Evolutionary conservation across 2,888 invertebrate species (phyloP), one percentile per base, ranked within the genome.

Genomic region (Hirtodrosophila cameraria): DNA sequence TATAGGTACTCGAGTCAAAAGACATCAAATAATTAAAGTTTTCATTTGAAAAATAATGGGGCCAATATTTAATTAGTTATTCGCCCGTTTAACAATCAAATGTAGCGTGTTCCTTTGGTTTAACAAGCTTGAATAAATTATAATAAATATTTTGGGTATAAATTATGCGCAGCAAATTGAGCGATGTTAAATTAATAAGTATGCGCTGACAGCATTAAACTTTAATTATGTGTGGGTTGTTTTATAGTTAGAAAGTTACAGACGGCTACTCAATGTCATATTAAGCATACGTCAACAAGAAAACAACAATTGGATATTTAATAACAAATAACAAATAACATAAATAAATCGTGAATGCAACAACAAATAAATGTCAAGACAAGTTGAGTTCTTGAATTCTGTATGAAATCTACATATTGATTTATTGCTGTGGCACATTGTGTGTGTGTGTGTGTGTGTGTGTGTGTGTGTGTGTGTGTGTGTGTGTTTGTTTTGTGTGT

Each of bases 381-480:
- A 64, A 54, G 46, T 48, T 52, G 49, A 55, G 33, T 30, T 30
- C 57, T 43, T 27, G 28, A 15, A 49, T 48, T 31, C 33, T 27
- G 18, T 8, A 41, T 25, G 36, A 54, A 57, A 38, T 48, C 43
- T 46, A 63, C 63, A 71, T 72, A 68, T 68, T 73, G 59, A 73
- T 73, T 73, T 72, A 72, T 64, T 58, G 39, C 31, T 27, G 11
- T 12, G 13, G 20, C 33, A 46, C 13, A 48, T 20, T 16, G 16
- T 50, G 20, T 43, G 15, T 39, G 11, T 33, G 23, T 2, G 30
- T 5, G 23, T 23, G 23, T 6, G 6, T 0, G 23, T 20, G n/a
- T 20, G n/a, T n/a, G n/a, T n/a, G n/a, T 15, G 38, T 6, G 54
- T 6, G 41, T 28, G 23, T 43, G 15, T 39, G 11, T 33, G 23